Evolutionary conservation across 2,797 vertebrate species (phyloP), one percentile per base, ranked within the genome.

Genomic region (Darevskia nairensis): DNA sequence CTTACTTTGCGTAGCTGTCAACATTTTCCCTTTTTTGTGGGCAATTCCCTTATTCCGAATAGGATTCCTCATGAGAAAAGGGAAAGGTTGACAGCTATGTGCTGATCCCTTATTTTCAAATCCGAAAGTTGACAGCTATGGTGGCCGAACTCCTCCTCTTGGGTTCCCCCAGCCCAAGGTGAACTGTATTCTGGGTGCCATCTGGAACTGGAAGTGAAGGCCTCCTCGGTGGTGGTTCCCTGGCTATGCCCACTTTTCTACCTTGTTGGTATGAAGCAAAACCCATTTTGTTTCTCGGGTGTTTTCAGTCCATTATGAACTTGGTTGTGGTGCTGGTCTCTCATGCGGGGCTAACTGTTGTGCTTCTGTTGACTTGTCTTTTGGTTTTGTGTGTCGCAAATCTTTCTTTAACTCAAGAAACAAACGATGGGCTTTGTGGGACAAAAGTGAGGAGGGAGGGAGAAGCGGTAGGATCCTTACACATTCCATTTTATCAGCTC

Each of bases 401-500:
- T 17, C 23, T 79, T 50, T n/a, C 50, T 11, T 21, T 59, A 19
- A 59, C 55, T 32, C 44, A 4, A n/a, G 1, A 85, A 44, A 61
- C 41, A 85, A 89, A 4, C 59, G 19, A 84, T 0, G 1, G 74
- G 77, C 83, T 55, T 69, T 59, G 80, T 46, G 50, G 89, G 81
- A 68, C 32, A 19, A 25, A 81, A 11, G 59, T 90, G 86, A 89
- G 79, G 91, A 80, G 59, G 3, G 84, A 91, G 91, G 81, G 87
- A 79, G 79, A 25, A 29, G 84, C 91, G 32, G 50, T 80, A 82
- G 72, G 87, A 35, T 92, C 91, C 59, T 83, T 89, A 91, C 78
- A 92, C 85, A 29, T 89, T 92, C 69, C 88, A 92, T 39, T 93
- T 92, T 93, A 86, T 78, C 92, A 93, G 92, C 93, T 78, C 39